Base-by-base conservation (phyloP, 2,113 vertebrate genomes). In the Hiodon tergisus region DNA sequence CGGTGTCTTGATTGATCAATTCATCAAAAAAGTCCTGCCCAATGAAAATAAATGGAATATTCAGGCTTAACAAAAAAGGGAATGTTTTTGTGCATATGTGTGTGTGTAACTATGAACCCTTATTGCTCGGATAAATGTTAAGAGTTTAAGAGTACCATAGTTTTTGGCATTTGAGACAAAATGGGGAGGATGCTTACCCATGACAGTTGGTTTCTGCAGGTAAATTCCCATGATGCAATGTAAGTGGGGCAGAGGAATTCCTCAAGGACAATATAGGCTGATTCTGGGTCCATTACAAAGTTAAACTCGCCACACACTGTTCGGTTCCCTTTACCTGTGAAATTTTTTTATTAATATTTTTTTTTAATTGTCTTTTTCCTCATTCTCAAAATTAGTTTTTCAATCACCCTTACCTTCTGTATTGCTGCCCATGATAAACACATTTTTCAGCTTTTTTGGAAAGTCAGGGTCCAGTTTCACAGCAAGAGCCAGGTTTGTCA, bases 361-460 rank as follows among this genome's bases (percentile, higher is more conserved):
- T n/a, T 31, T 31, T 31, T 31, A 73, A 5, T 54, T 17, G 50
- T 73, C 2, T 68, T 68, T n/a, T 4, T n/a, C 14, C 8, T 6
- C 48, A 52, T 48, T 68, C 47, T 31, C 31, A 11, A 68, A 52
- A 51, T 61, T n/a, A 50, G 54, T 17, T 31, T 31, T 31, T 31
- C 31, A 7, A 8, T 46, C 14, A 68, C 61, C 52, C 68, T 73
- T 82, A 92, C 91, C 92, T 85, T 93, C 90, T 85, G 88, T 91
- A 79, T 92, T 93, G 52, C 91, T 91, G 0, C 92, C 91, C 90
- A 93, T 92, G 13, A 93, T 89, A 74, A 85, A 88, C 67, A 92
- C 68, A 10, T 88, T 84, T 74, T 87, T 88, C 53, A 92, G 86
- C 69, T 90, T 91, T 17, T 86, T 66, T 4, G 89, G 85, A 50